Evolutionary conservation across 2,797 vertebrate species (phyloP), one percentile per base, ranked within the genome.

Genomic region (Sardinella longiceps): DNA sequence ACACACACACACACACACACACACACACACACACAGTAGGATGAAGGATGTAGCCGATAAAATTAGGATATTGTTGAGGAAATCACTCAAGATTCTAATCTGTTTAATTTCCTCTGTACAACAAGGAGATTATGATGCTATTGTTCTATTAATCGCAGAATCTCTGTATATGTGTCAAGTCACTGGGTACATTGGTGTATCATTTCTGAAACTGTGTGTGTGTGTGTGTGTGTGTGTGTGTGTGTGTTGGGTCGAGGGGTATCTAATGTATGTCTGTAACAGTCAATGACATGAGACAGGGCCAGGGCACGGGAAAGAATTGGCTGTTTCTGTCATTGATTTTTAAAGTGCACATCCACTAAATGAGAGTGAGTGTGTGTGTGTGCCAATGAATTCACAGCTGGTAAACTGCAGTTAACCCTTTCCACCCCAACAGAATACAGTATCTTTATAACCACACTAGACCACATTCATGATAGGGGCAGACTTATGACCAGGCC

Each of bases 21-120:
- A 30, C 66, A 20, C 5, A 23, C 70, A 43, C 1, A 77, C 12
- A 82, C 89, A 88, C 28, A n/a, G 58, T 37, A 51, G 28, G 28
- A 53, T 43, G 25, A 77, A 39, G 30, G 14, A 74, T 74, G 33
- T 37, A 33, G 39, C 66, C 6, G 70, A 7, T 39, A 18, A 43
- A 7, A 77, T 77, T 39, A 23, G 37, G 18, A 77, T 43, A 37
- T 77, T 77, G 15, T 77, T 43, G 37, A 39, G 20, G 37, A 39
- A 43, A 77, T 77, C 37, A 23, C 37, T 23, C 37, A 77, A 43
- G 70, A 77, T 77, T 6, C 6, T 77, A 20, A 77, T 77, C 70
- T 43, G 20, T 77, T 43, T 43, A 20, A 77, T 77, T 77, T 77
- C 70, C 70, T 77, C 15, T 77, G 37, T 7, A 77, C 70, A 77